Evolutionary conservation across 1,140 invertebrate species (phyloP), one percentile per base, ranked within the genome.

Genomic region (Leptoteleia sp.): DNA sequence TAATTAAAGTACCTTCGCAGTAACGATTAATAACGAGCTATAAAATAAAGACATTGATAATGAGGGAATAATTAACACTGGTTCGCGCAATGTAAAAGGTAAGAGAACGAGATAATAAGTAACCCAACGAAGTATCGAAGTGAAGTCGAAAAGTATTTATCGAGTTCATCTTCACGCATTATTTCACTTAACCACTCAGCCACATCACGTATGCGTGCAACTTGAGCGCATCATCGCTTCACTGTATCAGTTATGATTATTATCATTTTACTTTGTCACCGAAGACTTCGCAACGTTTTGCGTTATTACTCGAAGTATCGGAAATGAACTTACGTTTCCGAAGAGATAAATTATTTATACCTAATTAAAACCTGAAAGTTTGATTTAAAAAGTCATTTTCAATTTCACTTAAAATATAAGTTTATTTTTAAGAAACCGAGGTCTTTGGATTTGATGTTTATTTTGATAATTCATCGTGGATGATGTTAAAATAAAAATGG

Each of bases 181-280:
- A 62, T 62, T 62, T 62, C 57, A 62, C 57, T 62, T 62, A 62
- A 62, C 29, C 43, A 48, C 43, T 48, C 57, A 48, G 8, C 55
- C 42, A 35, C 55, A 35, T 43, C 55, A 19, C 25, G 16, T 35
- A 47, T 22, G 5, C 27, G 31, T 37, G 19, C 33, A 27, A 40
- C 35, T 40, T 15, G 35, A 37, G 22, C 19, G 15, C 35, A 40
- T 40, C 52, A 40, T 55, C 35, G 43, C 37, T 33, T 22, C 19
- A 22, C 19, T 22, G 5, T 22, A 22, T 22, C 19, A 22, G 2
- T 22, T 22, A 4, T 42, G 40, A 59, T 59, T 45, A 11, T 59
- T 59, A 45, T 59, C 42, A 45, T 45, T 59, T 45, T 40, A 45
- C 29, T 59, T 45, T 31, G 19, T 22, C 19, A 22, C 19, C 5